Evolutionary conservation across 2,888 invertebrate genomes (phyloP).

Genomic region (Lysandra coridon): DNA sequence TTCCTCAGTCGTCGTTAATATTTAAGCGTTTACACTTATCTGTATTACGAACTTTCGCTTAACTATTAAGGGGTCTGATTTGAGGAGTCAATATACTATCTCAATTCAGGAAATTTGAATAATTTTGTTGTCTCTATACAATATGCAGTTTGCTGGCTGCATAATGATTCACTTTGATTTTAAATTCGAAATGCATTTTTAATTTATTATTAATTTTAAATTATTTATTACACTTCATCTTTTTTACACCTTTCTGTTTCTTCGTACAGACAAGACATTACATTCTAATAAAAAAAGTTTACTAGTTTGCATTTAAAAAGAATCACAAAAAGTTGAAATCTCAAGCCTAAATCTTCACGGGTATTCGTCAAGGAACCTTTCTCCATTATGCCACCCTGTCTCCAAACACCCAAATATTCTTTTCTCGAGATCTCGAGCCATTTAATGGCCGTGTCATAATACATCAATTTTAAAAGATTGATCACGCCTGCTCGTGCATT

Average conservation of each 20-base stretch:
- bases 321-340: not conserved
- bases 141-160: not conserved
- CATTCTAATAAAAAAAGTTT: not conserved
- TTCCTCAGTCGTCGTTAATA: conserved; percentile 49
- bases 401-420: conserved; percentile 19
- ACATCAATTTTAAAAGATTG: conserved; percentile 26
- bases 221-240: too few relatives aligned
- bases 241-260: too few relatives aligned
- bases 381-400: conserved; percentile 22
- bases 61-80: not conserved
- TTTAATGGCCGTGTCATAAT: conserved; percentile 18
- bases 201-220: too few relatives aligned
- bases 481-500: not conserved
- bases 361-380: conserved; percentile 4
- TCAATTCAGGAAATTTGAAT: not conserved
- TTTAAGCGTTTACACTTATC: conserved; percentile 49
- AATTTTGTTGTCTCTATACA: not conserved
- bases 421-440: conserved; percentile 18
- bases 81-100: not conserved
- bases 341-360: conserved; percentile 1
- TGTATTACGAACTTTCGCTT: conserved; percentile 3
- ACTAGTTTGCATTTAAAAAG: not conserved
- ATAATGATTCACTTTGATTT: not conserved
- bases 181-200: not conserved
- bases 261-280: too few relatives aligned